Evolutionary conservation across 2,888 invertebrate species (phyloP), one percentile per base, ranked within the genome.

Genomic region (Sarcophaga carnaria): DNA sequence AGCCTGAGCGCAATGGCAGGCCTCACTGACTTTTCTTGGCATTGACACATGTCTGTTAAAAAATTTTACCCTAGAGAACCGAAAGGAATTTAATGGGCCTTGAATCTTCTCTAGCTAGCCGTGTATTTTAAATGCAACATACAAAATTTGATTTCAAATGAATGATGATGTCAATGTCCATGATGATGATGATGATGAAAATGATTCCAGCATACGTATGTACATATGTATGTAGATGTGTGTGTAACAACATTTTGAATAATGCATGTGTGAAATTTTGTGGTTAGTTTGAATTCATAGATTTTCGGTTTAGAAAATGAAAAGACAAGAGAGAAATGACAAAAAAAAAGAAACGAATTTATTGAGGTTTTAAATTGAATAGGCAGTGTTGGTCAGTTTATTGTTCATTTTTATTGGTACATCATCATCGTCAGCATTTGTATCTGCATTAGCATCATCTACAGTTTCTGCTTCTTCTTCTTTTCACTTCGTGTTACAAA

Each of bases 221-320:
- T 10, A 47, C 17, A 5, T 62, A 14, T 37, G 37, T 81, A 17
- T 49, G 27, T 27, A 37, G 6, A 37, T 6, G 37, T 37, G 37
- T 37, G 8, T 37, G 37, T 37, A 37, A 37, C 37, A 37, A 37
- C 37, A 66, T 70, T 77, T 80, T 74, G 63, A 27, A 62, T 83
- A 75, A 79, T 80, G 62, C 66, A 76, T 83, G 78, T 87, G 85
- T 83, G 83, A 78, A 87, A 79, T 83, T 76, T 85, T 85, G 82
- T 85, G 83, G 80, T 87, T 72, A 80, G 70, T 79, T 69, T 70
- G 63, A 85, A 81, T 71, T 75, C 72, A 70, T 83, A 69, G 78
- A 54, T 14, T 54, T 54, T 54, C 17, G 14, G 83, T 47, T 47
- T 63, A 20, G 47, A 3, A 59, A 8, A 54, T 54, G 17, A 59